These are phyloP conservation scores for Bicyclus anynana DNA, from an alignment of 1,140 invertebrate species.

Conservation along the genomic window DNA sequence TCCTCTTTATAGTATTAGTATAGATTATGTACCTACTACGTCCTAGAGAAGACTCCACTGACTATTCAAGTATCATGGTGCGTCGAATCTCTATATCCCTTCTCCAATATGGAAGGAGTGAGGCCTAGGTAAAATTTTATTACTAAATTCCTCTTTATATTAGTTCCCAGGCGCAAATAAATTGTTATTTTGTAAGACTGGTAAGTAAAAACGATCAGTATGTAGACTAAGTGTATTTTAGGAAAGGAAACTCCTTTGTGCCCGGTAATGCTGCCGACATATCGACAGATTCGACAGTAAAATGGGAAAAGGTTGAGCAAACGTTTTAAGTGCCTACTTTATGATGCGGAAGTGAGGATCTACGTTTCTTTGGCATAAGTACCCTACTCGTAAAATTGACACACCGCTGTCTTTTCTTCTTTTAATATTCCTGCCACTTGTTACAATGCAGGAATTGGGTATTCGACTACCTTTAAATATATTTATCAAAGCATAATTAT, in stretches of 20 bases:
- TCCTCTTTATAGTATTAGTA: too few relatives aligned
- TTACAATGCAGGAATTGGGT: background rate
- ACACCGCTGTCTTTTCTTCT: background rate
- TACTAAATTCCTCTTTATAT: too few relatives aligned
- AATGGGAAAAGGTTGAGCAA: conserved; percentile 8
- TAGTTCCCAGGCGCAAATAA: too few relatives aligned
- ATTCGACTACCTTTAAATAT: too few relatives aligned
- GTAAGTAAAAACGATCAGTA: background rate
- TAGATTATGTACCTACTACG: too few relatives aligned
- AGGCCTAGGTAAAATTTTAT: too few relatives aligned
- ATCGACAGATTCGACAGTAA: conserved; percentile 4
- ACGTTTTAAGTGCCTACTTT: conserved; percentile 12
- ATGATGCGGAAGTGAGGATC: background rate
- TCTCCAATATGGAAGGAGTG: too few relatives aligned
- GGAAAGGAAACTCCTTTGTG: background rate
- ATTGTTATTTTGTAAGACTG: background rate
- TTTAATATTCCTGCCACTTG: background rate
- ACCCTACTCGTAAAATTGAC: background rate
- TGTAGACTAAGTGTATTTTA: background rate
- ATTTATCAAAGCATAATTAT: too few relatives aligned
- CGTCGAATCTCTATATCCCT: too few relatives aligned
- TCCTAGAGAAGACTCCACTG: too few relatives aligned
- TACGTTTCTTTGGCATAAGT: background rate
- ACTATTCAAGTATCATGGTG: too few relatives aligned
- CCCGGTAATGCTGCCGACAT: background rate